Evolutionary conservation across 1,140 invertebrate species (phyloP).

Genomic region (Apis mellifera): Amel_HAv3.1 CM009936.2:8088501-8089000

Average conservation of each 20-base stretch:
- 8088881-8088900: constrained; percentile 28
- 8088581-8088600: too few relatives aligned
- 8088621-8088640: too few relatives aligned
- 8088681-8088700: too few relatives aligned
- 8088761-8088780: too few relatives aligned
- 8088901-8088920: constrained; percentile 31
- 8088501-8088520: too few relatives aligned
- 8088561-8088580: too few relatives aligned
- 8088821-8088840: neutral
- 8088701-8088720: too few relatives aligned
- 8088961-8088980: constrained; percentile 4
- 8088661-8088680: too few relatives aligned
- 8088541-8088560: neutral
- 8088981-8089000: constrained; percentile 11
- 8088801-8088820: neutral
- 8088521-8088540: neutral
- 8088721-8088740: too few relatives aligned
- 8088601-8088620: too few relatives aligned
- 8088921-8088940: constrained; percentile 12
- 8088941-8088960: neutral
- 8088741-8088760: too few relatives aligned
- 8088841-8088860: neutral
- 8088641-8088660: too few relatives aligned
- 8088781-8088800: neutral
- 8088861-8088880: constrained; percentile 12